A percentile compares a stretch with the other conserved stretches of the same genome.
Conservation (phyloP, 2,888 invertebrate genomes). For the Melanotus villosus region DNA sequence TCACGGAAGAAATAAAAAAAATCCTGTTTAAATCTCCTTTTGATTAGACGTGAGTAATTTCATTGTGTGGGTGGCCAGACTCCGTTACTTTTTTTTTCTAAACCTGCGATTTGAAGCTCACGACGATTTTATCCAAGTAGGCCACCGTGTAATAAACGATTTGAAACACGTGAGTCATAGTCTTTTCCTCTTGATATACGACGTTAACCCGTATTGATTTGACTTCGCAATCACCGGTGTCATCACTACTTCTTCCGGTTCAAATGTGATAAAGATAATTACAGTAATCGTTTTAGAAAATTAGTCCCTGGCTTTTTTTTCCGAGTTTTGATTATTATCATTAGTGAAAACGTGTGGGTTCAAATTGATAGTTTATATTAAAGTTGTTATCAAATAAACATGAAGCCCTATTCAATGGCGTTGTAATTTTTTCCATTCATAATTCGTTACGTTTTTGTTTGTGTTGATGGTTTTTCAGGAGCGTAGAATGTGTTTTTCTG, state of each 20-base stretch:
- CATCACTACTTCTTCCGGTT: not conserved
- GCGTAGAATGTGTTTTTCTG: too few species aligned
- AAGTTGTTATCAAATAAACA: too few species aligned
- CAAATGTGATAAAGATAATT: not conserved
- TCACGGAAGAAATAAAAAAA: too few species aligned
- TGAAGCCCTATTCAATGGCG: too few species aligned
- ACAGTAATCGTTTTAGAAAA: not conserved
- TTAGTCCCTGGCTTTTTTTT: too few species aligned
- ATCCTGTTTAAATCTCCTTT: too few species aligned
- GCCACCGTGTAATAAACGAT: not conserved
- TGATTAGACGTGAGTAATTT: not conserved
- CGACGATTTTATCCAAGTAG: not conserved
- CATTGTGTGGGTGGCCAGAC: not conserved
- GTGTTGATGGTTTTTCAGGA: too few species aligned
- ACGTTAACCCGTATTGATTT: not conserved
- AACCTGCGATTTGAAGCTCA: not conserved
- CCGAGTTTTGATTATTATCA: too few species aligned
- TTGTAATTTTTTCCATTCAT: too few species aligned
- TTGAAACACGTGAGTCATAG: constrained; percentile 3
- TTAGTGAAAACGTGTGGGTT: not conserved
- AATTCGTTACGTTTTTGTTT: too few species aligned
- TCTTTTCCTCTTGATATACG: not conserved
- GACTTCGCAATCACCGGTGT: constrained; percentile 4
- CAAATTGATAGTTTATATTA: not conserved
- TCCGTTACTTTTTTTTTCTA: not conserved